These are phyloP conservation scores for Syngnathus typhle DNA, from an alignment of 2,113 vertebrate species.

Conservation along the genomic window DNA sequence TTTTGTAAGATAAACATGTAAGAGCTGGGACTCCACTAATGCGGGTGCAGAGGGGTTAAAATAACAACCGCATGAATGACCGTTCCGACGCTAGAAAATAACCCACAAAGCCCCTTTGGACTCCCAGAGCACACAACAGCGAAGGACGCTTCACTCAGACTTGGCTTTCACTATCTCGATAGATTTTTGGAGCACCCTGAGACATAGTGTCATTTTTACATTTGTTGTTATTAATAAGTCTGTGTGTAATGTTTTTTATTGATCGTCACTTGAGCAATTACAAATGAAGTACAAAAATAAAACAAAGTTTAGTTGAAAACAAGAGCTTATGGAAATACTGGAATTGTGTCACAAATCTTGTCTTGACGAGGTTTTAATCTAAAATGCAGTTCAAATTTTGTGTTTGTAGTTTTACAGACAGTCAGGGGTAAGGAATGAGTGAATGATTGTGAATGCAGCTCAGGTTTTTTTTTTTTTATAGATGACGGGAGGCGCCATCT, in stretches of 20 bases:
- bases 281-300: no score
- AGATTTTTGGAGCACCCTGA: no score
- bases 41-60: conserved; percentile 53
- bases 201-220: no score
- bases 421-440: not conserved
- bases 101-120: conserved; percentile 18
- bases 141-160: conserved; percentile 1
- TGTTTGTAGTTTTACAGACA: no score
- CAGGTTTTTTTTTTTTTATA: not conserved
- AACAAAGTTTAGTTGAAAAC: not conserved
- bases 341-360: no score
- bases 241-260: not conserved
- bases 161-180: conserved; percentile 11
- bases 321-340: not conserved
- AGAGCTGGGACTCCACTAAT: conserved; percentile 26
- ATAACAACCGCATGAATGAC: conserved; percentile 45
- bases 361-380: no score
- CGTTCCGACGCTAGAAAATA: conserved; percentile 29
- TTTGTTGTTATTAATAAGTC: not conserved
- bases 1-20: conserved; percentile 47
- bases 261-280: not conserved
- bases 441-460: not conserved
- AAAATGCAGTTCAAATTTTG: no score
- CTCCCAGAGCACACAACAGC: conserved; percentile 14
- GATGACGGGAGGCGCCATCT: not conserved